A percentile compares a stretch with the other conserved stretches of the same genome.
phyloP scores from a whole-genome alignment of 2,797 vertebrate species.

The Pipistrellus kuhlii region DNA sequence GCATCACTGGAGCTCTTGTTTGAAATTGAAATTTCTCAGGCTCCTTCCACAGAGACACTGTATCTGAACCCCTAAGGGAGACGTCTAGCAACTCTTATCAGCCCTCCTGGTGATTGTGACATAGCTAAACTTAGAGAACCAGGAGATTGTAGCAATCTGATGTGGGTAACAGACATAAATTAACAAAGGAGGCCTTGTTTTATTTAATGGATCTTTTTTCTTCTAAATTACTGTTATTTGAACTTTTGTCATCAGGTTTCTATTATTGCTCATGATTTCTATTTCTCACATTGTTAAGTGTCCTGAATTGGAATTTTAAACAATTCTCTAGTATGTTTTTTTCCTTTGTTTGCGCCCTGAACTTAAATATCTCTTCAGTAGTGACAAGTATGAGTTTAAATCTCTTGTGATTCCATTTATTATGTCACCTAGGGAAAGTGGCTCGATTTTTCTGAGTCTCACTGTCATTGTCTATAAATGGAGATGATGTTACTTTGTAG shows the following conservation, averaged over 20 bases:
- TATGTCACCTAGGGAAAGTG: not conserved
- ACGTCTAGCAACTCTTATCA: not conserved
- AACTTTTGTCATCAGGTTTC: not conserved
- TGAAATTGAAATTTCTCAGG: not conserved
- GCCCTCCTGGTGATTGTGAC: not conserved
- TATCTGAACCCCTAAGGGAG: not conserved
- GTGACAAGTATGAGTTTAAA: not conserved
- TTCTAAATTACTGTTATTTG: not conserved
- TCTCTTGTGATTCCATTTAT: not conserved
- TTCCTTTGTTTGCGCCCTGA: not conserved
- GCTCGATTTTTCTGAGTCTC: not conserved
- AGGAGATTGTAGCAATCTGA: not conserved
- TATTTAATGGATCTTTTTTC: not conserved
- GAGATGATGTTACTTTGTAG: not conserved
- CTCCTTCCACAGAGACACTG: rapidly evolving
- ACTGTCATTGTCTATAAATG: not conserved
- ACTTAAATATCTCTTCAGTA: not conserved
- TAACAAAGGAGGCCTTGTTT: not conserved
- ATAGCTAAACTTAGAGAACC: not conserved
- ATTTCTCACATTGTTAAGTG: not conserved
- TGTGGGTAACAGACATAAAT: not conserved
- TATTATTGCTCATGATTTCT: not conserved
- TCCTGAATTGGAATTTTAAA: not conserved
- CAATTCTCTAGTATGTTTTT: not conserved
- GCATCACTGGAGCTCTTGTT: not conserved